These are phyloP conservation scores for Helicorthomorpha holstii DNA, from an alignment of 1,140 invertebrate species.

Conservation along the genomic window DNA sequence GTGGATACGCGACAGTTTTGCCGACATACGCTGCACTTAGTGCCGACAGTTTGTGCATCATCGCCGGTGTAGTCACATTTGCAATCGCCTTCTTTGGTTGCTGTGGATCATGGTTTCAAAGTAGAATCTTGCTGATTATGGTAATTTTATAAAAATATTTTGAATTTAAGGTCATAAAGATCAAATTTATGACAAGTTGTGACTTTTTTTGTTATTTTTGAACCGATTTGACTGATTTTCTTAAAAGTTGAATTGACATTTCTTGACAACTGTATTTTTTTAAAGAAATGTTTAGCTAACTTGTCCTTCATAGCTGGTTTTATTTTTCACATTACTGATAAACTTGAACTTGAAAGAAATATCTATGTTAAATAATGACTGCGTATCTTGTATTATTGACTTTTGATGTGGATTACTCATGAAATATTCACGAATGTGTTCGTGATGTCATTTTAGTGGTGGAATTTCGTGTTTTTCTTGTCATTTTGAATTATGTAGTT, in stretches of 20 bases:
- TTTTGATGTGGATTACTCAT: too few species aligned
- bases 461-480: too few species aligned
- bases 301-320: too few species aligned
- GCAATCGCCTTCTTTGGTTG: slow-evolving; percentile 59
- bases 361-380: too few species aligned
- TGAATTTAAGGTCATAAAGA: background rate
- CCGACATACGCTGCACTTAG: slow-evolving; percentile 50
- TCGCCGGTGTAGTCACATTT: slow-evolving; percentile 46
- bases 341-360: too few species aligned
- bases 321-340: too few species aligned
- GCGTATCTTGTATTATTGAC: too few species aligned
- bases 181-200: background rate
- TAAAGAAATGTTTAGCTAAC: too few species aligned
- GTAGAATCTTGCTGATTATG: slow-evolving; percentile 50
- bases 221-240: background rate
- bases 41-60: slow-evolving; percentile 47
- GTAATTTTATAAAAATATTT: slow-evolving; percentile 29
- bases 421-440: too few species aligned
- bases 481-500: too few species aligned
- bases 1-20: slow-evolving; percentile 47
- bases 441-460: too few species aligned
- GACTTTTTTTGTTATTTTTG: background rate
- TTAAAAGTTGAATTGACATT: background rate
- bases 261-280: too few species aligned
- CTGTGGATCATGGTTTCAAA: slow-evolving; percentile 65